Conservation (phyloP, 2,888 invertebrate species). For the Diogma glabrata region DNA sequence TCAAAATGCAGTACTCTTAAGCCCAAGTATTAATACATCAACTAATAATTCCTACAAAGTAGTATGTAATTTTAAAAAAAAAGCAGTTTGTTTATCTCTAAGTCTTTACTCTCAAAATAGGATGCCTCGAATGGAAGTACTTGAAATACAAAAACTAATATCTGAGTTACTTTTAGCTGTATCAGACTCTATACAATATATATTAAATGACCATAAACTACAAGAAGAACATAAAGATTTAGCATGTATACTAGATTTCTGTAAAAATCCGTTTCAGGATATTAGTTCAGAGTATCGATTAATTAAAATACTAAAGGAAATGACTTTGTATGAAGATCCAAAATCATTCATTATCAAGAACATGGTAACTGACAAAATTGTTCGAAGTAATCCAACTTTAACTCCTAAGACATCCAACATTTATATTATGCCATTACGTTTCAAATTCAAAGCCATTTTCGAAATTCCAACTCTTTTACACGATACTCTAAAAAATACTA, state of each 20-base stretch:
- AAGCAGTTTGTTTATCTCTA: slow-evolving; percentile 10
- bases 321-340: slow-evolving; percentile 12
- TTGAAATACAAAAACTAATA: slow-evolving; percentile 13
- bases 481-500: neutral
- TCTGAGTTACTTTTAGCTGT: slow-evolving; percentile 12
- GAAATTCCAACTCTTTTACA: slow-evolving; percentile 13
- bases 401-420: slow-evolving; percentile 6
- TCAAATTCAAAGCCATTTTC: slow-evolving; percentile 15
- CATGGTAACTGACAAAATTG: slow-evolving; percentile 5
- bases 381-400: slow-evolving; percentile 11
- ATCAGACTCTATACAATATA: neutral
- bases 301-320: slow-evolving; percentile 12
- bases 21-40: neutral
- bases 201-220: neutral
- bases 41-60: neutral
- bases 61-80: slow-evolving; percentile 7
- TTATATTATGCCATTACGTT: slow-evolving; percentile 14
- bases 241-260: slow-evolving; percentile 9
- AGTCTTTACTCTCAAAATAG: slow-evolving; percentile 10
- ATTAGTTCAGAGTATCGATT: slow-evolving; percentile 14
- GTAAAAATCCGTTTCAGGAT: slow-evolving; percentile 14
- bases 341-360: slow-evolving; percentile 10
- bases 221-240: neutral
- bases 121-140: slow-evolving; percentile 13
- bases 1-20: neutral